Evolutionary conservation across 2,113 vertebrate genomes (phyloP).

Genomic region (zebrafish (Danio rerio)): GRCz12tu NC_133191.1:36821501-36822000

Average conservation of each 20-base stretch:
- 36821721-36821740: slow-evolving; percentile 1
- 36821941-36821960: background rate
- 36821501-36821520: background rate
- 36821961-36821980: slow-evolving; percentile 29
- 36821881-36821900: slow-evolving; percentile 22
- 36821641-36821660: no score
- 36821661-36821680: background rate
- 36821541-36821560: no score
- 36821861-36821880: background rate
- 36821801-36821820: slow-evolving; percentile 32
- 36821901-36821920: background rate
- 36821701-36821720: background rate
- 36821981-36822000: background rate
- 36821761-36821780: slow-evolving; percentile 16
- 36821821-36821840: slow-evolving; percentile 21
- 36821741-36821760: slow-evolving; percentile 10
- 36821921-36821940: slow-evolving; percentile 4
- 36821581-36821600: no score
- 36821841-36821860: slow-evolving; percentile 5
- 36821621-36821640: background rate
- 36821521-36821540: background rate
- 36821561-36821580: no score
- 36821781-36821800: slow-evolving; percentile 1
- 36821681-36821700: background rate
- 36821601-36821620: no score